Percentiles rank a stretch among this genome's conserved stretches.
Conservation (phyloP, 2,888 invertebrate genomes). For the Augiades crinisus region DNA sequence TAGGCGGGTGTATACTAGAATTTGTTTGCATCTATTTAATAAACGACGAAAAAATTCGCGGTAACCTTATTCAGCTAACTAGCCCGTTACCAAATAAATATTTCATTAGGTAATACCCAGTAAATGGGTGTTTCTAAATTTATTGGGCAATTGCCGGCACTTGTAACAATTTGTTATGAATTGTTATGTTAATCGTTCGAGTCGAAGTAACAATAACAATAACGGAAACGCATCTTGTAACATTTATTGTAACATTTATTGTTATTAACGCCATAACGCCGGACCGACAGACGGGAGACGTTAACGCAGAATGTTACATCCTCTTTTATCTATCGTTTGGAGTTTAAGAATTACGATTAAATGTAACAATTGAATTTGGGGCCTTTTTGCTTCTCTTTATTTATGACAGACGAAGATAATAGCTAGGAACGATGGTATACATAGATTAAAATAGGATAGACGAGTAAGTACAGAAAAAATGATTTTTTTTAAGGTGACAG, state of each 20-base stretch:
- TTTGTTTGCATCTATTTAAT: too few relatives aligned
- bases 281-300: conserved; percentile 40
- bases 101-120: too few relatives aligned
- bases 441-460: too few relatives aligned
- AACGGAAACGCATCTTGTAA: conserved; percentile 21
- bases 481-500: too few relatives aligned
- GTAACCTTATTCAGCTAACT: too few relatives aligned
- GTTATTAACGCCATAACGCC: conserved; percentile 49
- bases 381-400: too few relatives aligned
- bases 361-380: not conserved
- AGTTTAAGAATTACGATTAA: conserved; percentile 2
- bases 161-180: conserved; percentile 42
- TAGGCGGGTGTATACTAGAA: too few relatives aligned
- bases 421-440: too few relatives aligned
- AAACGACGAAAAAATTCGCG: too few relatives aligned
- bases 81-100: too few relatives aligned
- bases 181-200: conserved; percentile 46
- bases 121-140: not conserved
- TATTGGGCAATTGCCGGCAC: conserved; percentile 19
- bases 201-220: conserved; percentile 39
- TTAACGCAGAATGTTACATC: conserved; percentile 37
- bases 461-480: too few relatives aligned
- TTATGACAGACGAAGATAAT: too few relatives aligned
- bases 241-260: conserved; percentile 43
- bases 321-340: conserved; percentile 13